Base-by-base conservation (phyloP, 2,113 vertebrate genomes). In the Pyrgilauda ruficollis region DNA sequence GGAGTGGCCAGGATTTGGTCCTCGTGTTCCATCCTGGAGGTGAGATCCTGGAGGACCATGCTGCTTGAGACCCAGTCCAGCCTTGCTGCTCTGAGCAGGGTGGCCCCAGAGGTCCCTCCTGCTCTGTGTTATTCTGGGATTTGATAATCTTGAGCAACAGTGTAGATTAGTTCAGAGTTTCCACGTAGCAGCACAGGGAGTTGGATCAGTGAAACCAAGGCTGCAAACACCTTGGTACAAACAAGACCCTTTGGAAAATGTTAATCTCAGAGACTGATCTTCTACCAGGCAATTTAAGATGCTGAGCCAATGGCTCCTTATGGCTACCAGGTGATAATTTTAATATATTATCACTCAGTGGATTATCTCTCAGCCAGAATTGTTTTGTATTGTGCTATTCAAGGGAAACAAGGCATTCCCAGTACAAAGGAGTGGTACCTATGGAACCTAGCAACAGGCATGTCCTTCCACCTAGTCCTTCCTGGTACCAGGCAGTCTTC, bases 101-200 rank as follows among this genome's bases (percentile, higher is more conserved):
- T 26, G 15, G 41, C 73, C 41, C 22, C 56, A 68, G 30, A 55
- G 33, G 31, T 72, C 39, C 55, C 18, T 86, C 44, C n/a, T 58
- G 28, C 7, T 18, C 47, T 24, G 41, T 0, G 0, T 50, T 67
- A 5, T 53, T 77, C 43, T 80, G 56, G 9, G 22, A n/a, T 61
- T 52, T 43, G 8, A 19, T 73, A 35, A 44, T 35, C 86, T 68
- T 79, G 53, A 82, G 37, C 22, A 82, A 13, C 37, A 46, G 4
- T 16, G 11, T 46, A 30, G 31, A 10, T 16, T 64, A 10, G 46
- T 61, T 84, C 58, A 35, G 28, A 33, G 50, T 43, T 46, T 74
- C 55, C 8, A 4, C 15, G 15, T 28, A 69, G 85, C 26, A 66
- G 27, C n/a, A 35, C 8, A 28, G 26, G 64, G 56, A 35, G 55